Evolutionary conservation across 2,888 invertebrate species (phyloP), one percentile per base, ranked within the genome.

Genomic region (Amblyjoppa fuscipennis): DNA sequence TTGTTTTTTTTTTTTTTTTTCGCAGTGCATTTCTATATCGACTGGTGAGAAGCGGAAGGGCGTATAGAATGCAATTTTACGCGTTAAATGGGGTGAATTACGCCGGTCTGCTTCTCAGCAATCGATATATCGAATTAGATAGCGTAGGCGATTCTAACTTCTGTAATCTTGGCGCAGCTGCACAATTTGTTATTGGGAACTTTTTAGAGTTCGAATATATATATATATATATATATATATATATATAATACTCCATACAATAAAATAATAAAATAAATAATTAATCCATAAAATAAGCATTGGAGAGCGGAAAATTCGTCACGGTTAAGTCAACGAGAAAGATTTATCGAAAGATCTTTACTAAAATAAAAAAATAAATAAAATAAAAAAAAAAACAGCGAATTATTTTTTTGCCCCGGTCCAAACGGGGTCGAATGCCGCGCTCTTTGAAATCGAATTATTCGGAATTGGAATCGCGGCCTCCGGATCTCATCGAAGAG

Each of bases 291-390:
- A 20, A 20, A 20, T 45, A n/a, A 69, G 45, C 2, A 34, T 49
- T n/a, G 25, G 45, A 16, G 5, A 28, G 7, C 34, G 0, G 34
- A 34, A 34, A 34, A 34, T 34, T 6, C 34, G 49, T 16, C 49
- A 5, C 49, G 13, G 13, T 51, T 49, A 34, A 31, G 28, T 31
- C 28, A 31, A 20, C 9, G 20, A 53, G 11, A 16, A 45, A 20
- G 68, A 69, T 13, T 49, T 69, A 69, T 69, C 69, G 49, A 69
- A 4, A 4, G 49, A 69, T 49, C 31, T 51, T 69, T 34, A 64
- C 25, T n/a, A n/a, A 4, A 61, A n/a, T 9, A 20, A 20, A 20
- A 20, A 61, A n/a, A 16, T n/a, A n/a, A n/a, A n/a, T n/a, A n/a
- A n/a, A n/a, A n/a, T n/a, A 31, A 16, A 13, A 28, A 45, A 45